Percentiles rank a stretch among this genome's conserved stretches.
Conservation (phyloP, 2,888 invertebrate species). For the Drosophila mulleri region DNA sequence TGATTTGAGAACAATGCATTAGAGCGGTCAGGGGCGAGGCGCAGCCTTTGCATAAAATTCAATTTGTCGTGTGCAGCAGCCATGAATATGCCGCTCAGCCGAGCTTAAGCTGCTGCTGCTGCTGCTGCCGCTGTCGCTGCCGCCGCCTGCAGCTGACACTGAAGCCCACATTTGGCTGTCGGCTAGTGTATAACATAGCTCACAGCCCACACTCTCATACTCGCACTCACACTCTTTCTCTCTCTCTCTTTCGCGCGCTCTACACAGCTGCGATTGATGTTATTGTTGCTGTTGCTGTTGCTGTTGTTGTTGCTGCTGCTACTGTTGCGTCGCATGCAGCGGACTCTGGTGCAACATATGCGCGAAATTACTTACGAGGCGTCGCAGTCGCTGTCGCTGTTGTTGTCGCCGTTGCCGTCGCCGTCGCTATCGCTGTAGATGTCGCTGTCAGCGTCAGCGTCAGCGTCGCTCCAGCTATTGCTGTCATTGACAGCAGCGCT, state of each 20-base stretch:
- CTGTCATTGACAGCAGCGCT: constrained; percentile 50
- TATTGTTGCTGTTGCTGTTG: constrained; percentile 31
- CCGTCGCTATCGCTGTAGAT: background rate
- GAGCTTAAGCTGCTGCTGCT: constrained; percentile 54
- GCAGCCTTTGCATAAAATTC: constrained; percentile 79
- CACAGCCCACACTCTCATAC: background rate
- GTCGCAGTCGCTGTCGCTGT: constrained; percentile 21
- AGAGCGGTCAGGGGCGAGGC: constrained; percentile 27
- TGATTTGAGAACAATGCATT: constrained; percentile 38
- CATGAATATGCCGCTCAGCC: constrained; percentile 78
- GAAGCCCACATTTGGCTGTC: constrained; percentile 60
- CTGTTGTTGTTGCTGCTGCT: constrained; percentile 30
- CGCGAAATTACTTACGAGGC: constrained; percentile 77
- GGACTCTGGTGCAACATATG: constrained; percentile 72
- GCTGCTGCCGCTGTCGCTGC: background rate
- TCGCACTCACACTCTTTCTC: background rate
- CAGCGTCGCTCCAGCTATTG: constrained; percentile 19
- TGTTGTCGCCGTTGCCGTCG: constrained; percentile 18
- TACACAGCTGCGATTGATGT: constrained; percentile 45
- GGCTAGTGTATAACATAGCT: constrained; percentile 32
- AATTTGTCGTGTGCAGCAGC: constrained; percentile 81
- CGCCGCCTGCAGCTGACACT: constrained; percentile 36
- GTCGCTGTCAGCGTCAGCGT: constrained; percentile 7
- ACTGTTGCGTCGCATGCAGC: constrained; percentile 31
- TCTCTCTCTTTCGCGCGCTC: constrained; percentile 1